Base-by-base conservation (phyloP, 2,797 vertebrate genomes). In the Chromis chromis region DNA sequence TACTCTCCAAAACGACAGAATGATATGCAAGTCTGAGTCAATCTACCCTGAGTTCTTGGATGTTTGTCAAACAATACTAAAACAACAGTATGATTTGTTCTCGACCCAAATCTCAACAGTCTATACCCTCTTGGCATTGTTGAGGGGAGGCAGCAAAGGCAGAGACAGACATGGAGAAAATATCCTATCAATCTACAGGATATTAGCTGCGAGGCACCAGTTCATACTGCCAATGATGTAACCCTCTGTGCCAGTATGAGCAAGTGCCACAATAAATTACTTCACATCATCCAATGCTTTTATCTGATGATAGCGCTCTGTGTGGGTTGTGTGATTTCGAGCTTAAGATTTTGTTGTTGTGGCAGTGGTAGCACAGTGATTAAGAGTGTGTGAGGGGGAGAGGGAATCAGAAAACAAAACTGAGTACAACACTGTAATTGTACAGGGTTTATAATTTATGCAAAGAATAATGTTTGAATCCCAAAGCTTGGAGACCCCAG, bases 191-290 rank as follows among this genome's bases (percentile, higher is more conserved):
- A 91, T 91, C 91, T 89, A 84, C 89, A 90, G 89, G 89, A 91
- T 91, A 91, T 93, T 89, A 91, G 89, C 91, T 91, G 85, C 77
- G 10, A 91, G 90, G 88, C 88, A 88, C 62, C 82, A 36, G 82
- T 84, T 91, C 84, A 78, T 85, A 66, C 85, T 86, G 88, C 90
- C 90, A 91, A 85, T 91, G 89, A 91, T 91, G 89, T 89, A 91
- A 89, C 89, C 72, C 84, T 86, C 82, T 86, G 87, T 88, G 89
- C 90, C 89, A 88, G 86, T 86, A 88, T 89, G 88, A 92, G 84
- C 89, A 89, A 91, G 90, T 91, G 89, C 88, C 89, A 91, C 87
- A 84, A 90, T 91, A 88, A 92, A 88, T 92, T 85, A 90, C 88
- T 91, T 88, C 88, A 89, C 85, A 86, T 90, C 86, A 88, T 82